Percentiles rank a stretch among this genome's conserved stretches.
phyloP scores from a whole-genome alignment of 2,797 vertebrate species.

The Erpetoichthys calabaricus region DNA sequence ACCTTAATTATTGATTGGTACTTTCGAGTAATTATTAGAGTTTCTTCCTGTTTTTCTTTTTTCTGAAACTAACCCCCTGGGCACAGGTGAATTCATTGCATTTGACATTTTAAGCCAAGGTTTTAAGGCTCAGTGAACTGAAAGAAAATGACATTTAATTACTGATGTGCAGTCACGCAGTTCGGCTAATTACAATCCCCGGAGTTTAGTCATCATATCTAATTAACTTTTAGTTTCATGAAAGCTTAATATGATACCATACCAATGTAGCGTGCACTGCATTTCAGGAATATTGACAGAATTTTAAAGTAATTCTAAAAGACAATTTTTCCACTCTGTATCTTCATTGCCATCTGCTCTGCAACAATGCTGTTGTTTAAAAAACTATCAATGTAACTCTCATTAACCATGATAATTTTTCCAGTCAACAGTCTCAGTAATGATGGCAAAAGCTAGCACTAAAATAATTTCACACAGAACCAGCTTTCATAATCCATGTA shows the following conservation, averaged over 20 bases:
- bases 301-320: slow-evolving; percentile 51
- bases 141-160: slow-evolving; percentile 84
- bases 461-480: neutral
- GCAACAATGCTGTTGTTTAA: slow-evolving; percentile 16
- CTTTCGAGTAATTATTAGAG: slow-evolving; percentile 1
- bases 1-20: neutral
- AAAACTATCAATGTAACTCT: slow-evolving; percentile 3
- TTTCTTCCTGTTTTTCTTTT: slow-evolving; percentile 20
- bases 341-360: slow-evolving; percentile 34
- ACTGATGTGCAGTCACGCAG: slow-evolving; percentile 77
- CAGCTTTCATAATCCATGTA: slow-evolving; percentile 4
- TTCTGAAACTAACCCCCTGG: slow-evolving; percentile 24
- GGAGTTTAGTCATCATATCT: slow-evolving; percentile 81
- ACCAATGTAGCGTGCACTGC: slow-evolving; percentile 39
- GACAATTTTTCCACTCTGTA: slow-evolving; percentile 26
- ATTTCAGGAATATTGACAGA: slow-evolving; percentile 59
- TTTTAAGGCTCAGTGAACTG: slow-evolving; percentile 63
- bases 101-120: slow-evolving; percentile 43
- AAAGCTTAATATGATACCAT: slow-evolving; percentile 68
- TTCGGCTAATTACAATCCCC: slow-evolving; percentile 78
- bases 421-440: slow-evolving; percentile 3
- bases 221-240: slow-evolving; percentile 86
- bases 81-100: slow-evolving; percentile 43
- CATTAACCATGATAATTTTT: slow-evolving; percentile 2
- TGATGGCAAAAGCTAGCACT: slow-evolving; percentile 4